These are phyloP conservation scores for Andrena haemorrhoa DNA, from an alignment of 2,888 invertebrate genomes.

Conservation along the genomic window DNA sequence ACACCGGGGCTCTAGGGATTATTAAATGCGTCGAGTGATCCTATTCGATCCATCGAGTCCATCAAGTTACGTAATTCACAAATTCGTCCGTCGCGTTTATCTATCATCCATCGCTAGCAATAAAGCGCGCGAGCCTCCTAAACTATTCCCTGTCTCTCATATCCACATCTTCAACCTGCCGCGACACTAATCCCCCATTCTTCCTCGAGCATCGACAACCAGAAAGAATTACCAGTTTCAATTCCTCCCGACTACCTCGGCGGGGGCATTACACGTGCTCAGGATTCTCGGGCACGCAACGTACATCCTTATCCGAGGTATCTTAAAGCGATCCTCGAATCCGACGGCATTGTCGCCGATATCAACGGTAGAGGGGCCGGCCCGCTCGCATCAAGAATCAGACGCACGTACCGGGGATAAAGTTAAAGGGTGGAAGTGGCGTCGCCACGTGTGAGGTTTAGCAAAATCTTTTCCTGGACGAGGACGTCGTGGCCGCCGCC, in stretches of 20 bases:
- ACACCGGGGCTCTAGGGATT: too few relatives aligned
- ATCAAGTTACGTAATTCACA: too few relatives aligned
- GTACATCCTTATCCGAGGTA: constrained; percentile 39
- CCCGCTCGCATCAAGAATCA: constrained; percentile 68
- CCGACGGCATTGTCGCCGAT: constrained; percentile 55
- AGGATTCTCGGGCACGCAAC: constrained; percentile 18
- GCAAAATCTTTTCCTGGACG: constrained; percentile 69
- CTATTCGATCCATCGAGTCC: too few relatives aligned
- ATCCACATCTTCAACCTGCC: not conserved
- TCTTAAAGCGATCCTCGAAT: constrained; percentile 39
- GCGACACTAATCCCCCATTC: not conserved
- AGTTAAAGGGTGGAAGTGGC: constrained; percentile 69
- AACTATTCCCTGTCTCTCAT: too few relatives aligned
- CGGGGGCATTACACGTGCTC: not conserved
- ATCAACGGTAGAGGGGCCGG: constrained; percentile 23
- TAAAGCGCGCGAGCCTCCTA: too few relatives aligned
- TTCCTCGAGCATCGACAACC: not conserved
- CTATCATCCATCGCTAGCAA: too few relatives aligned
- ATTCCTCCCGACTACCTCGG: not conserved
- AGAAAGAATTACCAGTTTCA: constrained; percentile 30
- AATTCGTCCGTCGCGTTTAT: too few relatives aligned
- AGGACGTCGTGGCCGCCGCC: constrained; percentile 33
- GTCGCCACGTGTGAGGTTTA: constrained; percentile 48
- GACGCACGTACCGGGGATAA: constrained; percentile 81
- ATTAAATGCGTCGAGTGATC: too few relatives aligned